Conservation (phyloP, 2,113 vertebrate species). For the Pachyramphus minor region DNA sequence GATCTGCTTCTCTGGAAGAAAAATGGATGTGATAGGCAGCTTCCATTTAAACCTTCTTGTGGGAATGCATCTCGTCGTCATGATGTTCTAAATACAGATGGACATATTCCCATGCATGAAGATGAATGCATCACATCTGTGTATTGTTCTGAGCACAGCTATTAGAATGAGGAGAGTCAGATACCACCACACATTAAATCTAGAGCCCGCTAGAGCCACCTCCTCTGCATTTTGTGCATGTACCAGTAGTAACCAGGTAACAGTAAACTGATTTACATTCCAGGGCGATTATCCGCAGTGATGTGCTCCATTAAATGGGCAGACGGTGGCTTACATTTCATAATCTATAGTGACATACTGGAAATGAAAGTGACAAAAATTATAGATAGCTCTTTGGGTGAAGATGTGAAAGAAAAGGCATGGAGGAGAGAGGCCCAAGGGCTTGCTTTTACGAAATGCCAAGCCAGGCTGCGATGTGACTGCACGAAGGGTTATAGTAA, state of each 20-base stretch:
- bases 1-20: background rate
- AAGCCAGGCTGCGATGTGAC: background rate
- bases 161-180: background rate
- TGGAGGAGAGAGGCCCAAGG: background rate
- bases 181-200: background rate
- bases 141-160: background rate
- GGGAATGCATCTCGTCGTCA: background rate
- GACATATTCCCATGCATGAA: background rate
- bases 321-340: conserved; percentile 22
- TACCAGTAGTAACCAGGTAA: conserved; percentile 56
- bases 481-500: background rate
- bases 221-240: background rate
- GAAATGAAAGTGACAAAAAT: conserved; percentile 36
- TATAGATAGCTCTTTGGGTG: background rate
- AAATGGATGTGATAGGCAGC: background rate
- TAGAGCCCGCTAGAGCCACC: background rate
- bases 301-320: background rate
- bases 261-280: conserved; percentile 24
- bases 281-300: background rate
- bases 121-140: background rate
- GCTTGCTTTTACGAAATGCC: background rate
- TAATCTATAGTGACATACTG: conserved; percentile 16
- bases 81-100: background rate
- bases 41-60: background rate
- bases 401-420: background rate